These are phyloP conservation scores for Maconellicoccus hirsutus DNA, from an alignment of 1,140 invertebrate species.

Conservation along the genomic window DNA sequence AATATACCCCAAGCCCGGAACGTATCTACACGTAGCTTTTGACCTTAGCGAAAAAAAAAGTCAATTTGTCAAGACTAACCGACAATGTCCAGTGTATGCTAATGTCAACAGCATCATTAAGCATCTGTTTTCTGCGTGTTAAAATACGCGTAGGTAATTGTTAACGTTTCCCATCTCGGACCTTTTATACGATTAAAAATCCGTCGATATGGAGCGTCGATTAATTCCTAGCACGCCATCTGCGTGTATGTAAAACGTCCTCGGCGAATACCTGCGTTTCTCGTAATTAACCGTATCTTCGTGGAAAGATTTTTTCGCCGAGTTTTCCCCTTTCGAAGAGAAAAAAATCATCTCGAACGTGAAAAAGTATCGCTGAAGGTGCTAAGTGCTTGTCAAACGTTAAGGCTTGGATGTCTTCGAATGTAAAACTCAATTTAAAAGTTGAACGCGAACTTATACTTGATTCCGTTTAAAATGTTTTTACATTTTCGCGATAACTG, in stretches of 20 bases:
- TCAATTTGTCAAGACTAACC: slow-evolving; percentile 18
- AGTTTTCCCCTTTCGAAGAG: too few species aligned
- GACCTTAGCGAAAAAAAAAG: background rate
- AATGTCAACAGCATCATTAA: slow-evolving; percentile 16
- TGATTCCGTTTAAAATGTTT: slow-evolving; percentile 17
- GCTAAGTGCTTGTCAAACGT: slow-evolving; percentile 18
- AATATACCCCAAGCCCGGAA: background rate
- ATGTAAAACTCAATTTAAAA: slow-evolving; percentile 23
- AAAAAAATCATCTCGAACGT: background rate
- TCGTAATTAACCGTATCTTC: too few species aligned
- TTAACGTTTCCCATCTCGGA: background rate
- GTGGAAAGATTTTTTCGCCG: too few species aligned
- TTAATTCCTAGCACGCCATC: background rate
- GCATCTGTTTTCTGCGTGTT: slow-evolving; percentile 12
- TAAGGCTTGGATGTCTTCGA: slow-evolving; percentile 15
- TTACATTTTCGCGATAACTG: slow-evolving; percentile 18
- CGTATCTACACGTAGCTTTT: background rate
- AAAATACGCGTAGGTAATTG: slow-evolving; percentile 6
- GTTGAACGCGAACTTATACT: slow-evolving; percentile 20
- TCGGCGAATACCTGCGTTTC: too few species aligned
- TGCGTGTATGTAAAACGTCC: too few species aligned
- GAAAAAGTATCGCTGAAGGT: slow-evolving; percentile 5
- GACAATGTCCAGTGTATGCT: slow-evolving; percentile 19
- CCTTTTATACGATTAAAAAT: slow-evolving; percentile 22
- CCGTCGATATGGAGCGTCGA: background rate